These are phyloP conservation scores for Lordiphosa clarofinis DNA, from an alignment of 1,140 invertebrate genomes.

Conservation along the genomic window DNA sequence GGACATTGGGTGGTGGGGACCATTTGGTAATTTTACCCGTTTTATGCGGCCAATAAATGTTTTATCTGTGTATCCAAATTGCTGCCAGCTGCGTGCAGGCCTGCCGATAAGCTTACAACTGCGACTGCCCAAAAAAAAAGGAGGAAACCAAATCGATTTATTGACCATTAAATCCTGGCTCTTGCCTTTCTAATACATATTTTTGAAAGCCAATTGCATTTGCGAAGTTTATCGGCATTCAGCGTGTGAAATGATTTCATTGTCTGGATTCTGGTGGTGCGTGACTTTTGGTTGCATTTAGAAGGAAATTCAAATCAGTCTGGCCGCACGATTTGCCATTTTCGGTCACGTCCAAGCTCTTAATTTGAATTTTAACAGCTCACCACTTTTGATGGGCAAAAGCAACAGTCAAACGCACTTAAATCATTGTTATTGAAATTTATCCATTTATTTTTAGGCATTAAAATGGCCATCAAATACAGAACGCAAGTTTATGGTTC, in stretches of 20 bases:
- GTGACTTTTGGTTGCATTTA: slow-evolving; percentile 52
- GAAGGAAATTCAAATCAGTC: slow-evolving; percentile 16
- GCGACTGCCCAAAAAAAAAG: slow-evolving; percentile 17
- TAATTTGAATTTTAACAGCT: slow-evolving; percentile 57
- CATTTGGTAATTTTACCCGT: slow-evolving; percentile 63
- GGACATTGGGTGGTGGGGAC: slow-evolving; percentile 30
- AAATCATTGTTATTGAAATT: slow-evolving; percentile 49
- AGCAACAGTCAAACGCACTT: slow-evolving; percentile 35
- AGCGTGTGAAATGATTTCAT: slow-evolving; percentile 35
- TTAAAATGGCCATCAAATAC: slow-evolving; percentile 34
- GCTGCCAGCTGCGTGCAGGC: slow-evolving; percentile 70
- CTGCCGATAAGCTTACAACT: slow-evolving; percentile 60
- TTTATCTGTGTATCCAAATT: slow-evolving; percentile 74
- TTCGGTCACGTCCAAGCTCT: slow-evolving; percentile 43
- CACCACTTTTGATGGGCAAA: slow-evolving; percentile 27
- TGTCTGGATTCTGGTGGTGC: slow-evolving; percentile 41
- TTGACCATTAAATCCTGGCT: slow-evolving; percentile 63
- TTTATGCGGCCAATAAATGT: slow-evolving; percentile 75
- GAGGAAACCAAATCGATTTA: slow-evolving; percentile 63
- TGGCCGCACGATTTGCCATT: slow-evolving; percentile 26
- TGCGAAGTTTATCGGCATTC: slow-evolving; percentile 36
- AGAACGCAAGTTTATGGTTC: background rate
- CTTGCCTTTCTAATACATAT: slow-evolving; percentile 56
- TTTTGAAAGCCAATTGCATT: slow-evolving; percentile 62
- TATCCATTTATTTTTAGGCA: slow-evolving; percentile 33